Evolutionary conservation across 2,113 vertebrate genomes (phyloP).

Genomic region (Cricetomys ansorgei): DNA sequence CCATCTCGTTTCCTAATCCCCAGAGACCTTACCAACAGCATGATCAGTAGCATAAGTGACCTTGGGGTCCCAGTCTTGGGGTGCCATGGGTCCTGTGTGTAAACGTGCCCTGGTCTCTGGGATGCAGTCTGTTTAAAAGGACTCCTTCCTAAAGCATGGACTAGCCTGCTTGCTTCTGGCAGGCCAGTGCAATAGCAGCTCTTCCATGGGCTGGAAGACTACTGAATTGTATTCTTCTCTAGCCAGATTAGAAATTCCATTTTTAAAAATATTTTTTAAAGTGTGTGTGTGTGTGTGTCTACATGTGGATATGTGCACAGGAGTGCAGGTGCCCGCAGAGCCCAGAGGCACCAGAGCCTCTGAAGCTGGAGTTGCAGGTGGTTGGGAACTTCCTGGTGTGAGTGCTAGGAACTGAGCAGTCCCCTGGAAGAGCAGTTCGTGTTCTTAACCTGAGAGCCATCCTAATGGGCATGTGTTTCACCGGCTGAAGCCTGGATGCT

Average conservation of each 20-base stretch:
- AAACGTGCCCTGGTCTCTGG: not conserved
- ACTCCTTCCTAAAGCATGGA: not conserved
- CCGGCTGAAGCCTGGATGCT: not conserved
- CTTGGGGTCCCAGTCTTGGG: not conserved
- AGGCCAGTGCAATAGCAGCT: not conserved
- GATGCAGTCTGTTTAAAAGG: not conserved
- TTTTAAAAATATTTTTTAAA: not conserved
- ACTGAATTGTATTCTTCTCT: not conserved
- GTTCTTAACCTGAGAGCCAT: not conserved
- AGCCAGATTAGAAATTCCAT: not conserved
- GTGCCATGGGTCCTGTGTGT: not conserved
- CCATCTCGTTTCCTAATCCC: not conserved
- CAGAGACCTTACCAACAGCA: not conserved
- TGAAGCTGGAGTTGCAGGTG: not conserved
- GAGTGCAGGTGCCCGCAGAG: not conserved
- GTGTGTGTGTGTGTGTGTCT: not conserved
- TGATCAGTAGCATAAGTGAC: not conserved
- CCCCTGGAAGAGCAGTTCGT: not conserved
- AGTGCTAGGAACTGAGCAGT: not conserved
- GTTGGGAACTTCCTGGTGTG: not conserved
- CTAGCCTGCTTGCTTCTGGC: not conserved
- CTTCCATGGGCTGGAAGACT: not conserved
- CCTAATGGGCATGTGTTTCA: not conserved
- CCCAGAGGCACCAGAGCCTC: not conserved
- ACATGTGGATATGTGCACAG: not conserved